Evolutionary conservation across 2,113 vertebrate species (phyloP), one percentile per base, ranked within the genome.

Genomic region (Mesoclemmys tuberculata): DNA sequence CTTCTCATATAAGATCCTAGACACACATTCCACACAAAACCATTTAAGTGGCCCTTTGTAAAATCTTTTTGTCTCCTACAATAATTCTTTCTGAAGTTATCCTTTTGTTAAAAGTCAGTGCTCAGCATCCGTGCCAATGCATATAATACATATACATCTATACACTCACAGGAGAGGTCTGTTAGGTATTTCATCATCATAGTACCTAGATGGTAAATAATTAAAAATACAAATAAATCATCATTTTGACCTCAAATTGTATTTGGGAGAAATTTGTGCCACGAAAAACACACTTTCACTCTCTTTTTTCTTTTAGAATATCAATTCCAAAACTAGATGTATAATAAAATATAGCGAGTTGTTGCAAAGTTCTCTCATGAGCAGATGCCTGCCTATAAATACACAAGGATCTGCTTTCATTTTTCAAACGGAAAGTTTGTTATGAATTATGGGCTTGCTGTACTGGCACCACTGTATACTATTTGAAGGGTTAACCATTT

Each of bases 401-500:
- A 41, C 64, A 85, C 52, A 71, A 26, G 75, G 38, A 68, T 87
- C 22, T 44, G 49, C 90, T 86, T 95, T 92, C 88, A 94, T 81
- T 2, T 92, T 96, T 93, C 2, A 6, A 83, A 90, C 83, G 94
- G 74, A 58, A 96, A 96, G 55, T 78, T 75, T 82, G 90, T 93
- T 96, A 31, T 93, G 80, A 93, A 51, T 82, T 86, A 91, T 95
- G 93, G 95, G 94, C 96, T 96, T 95, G 89, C 58, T 96, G 93
- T 95, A 97, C 94, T 96, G 93, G 93, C 94, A 89, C 58, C 92
- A 92, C 85, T 92, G 41, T 44, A 49, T 89, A 83, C 90, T 97
- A 85, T 89, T 95, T 97, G 94, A 96, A 96, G 92, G 85, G 92
- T 95, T 97, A 96, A 94, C 84, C 26, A 91, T 77, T 55, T 81